Conservation (phyloP, 2,113 vertebrate genomes). For the Pholis gunnellus region DNA sequence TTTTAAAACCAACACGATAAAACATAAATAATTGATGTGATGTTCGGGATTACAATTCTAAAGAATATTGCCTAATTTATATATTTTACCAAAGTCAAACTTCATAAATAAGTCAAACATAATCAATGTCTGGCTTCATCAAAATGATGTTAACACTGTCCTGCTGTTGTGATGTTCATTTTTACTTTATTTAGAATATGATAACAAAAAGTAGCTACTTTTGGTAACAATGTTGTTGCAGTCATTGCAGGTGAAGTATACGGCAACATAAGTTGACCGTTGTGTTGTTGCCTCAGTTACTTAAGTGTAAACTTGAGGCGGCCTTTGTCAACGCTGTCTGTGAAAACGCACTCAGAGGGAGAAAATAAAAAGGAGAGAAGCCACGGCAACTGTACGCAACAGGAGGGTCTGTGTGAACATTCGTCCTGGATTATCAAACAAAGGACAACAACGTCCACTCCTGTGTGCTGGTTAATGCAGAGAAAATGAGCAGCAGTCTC, state of each 20-base stretch:
- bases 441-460: slow-evolving; percentile 1
- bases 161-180: neutral
- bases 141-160: neutral
- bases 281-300: slow-evolving; percentile 25
- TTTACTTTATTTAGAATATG: neutral
- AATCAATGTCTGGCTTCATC: neutral
- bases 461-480: neutral
- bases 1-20: neutral
- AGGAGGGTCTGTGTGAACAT: neutral
- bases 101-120: too few relatives aligned
- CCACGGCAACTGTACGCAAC: neutral
- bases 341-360: slow-evolving; percentile 7
- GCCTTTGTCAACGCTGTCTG: slow-evolving; percentile 8
- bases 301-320: slow-evolving; percentile 6
- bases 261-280: neutral
- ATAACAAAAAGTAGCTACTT: neutral
- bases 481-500: neutral
- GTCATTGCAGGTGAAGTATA: slow-evolving; percentile 8
- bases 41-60: neutral
- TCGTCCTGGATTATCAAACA: slow-evolving; percentile 40
- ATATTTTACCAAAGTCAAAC: neutral
- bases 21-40: neutral
- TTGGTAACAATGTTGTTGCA: neutral
- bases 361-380: neutral
- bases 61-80: neutral